Percentiles rank a stretch among this genome's conserved stretches.
These are phyloP conservation scores for Gadus macrocephalus DNA, from an alignment of 2,113 vertebrate species.

Conservation along the genomic window DNA sequence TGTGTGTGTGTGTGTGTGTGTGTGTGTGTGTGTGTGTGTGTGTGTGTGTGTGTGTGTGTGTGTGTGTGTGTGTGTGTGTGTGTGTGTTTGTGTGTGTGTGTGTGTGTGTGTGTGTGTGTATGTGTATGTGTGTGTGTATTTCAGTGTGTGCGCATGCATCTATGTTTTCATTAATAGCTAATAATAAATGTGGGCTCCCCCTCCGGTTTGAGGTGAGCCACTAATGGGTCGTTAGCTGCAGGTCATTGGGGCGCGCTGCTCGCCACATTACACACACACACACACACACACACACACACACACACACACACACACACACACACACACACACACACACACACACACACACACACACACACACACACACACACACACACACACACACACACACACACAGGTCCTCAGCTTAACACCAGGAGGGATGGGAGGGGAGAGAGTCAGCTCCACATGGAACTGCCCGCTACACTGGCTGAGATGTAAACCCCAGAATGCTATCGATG, in stretches of 20 bases:
- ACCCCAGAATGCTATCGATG: conserved; percentile 23
- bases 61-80: background rate
- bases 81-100: background rate
- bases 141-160: background rate
- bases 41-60: background rate
- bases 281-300: no score
- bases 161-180: conserved; percentile 12
- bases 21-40: background rate
- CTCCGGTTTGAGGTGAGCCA: conserved; percentile 47
- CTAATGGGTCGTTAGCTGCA: conserved; percentile 48
- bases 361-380: no score
- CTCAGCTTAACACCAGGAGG: conserved; percentile 57
- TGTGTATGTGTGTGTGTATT: background rate
- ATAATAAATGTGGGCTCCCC: background rate
- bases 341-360: no score
- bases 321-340: conserved; percentile 18
- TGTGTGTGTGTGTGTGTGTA: background rate
- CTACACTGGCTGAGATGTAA: conserved; percentile 40
- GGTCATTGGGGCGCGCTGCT: conserved; percentile 43
- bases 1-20: background rate
- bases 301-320: no score
- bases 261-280: conserved; percentile 40
- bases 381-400: conserved; percentile 32
- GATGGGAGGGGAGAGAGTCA: conserved; percentile 42
- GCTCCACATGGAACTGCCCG: conserved; percentile 25